Percentiles rank a stretch among this genome's conserved stretches.
Evolutionary conservation across 1,140 invertebrate species (phyloP).

Genomic region (Rhynchophorus ferrugineus): DNA sequence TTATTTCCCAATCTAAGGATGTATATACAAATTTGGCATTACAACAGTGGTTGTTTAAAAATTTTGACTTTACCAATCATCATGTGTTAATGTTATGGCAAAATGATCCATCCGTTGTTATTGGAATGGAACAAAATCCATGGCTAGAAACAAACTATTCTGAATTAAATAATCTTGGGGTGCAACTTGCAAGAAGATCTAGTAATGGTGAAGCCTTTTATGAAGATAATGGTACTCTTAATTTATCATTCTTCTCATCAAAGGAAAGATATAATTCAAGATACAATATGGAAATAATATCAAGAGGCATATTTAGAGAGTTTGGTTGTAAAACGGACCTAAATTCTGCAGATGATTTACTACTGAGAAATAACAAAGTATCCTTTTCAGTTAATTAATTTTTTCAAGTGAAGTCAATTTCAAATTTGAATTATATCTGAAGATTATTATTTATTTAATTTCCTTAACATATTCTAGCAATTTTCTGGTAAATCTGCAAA

Average conservation of each 20-base stretch:
- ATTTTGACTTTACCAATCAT: conserved; percentile 72
- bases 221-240: conserved; percentile 90
- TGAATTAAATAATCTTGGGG: conserved; percentile 47
- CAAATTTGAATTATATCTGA: background rate
- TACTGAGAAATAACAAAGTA: conserved; percentile 79
- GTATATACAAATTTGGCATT: conserved; percentile 87
- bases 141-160: conserved; percentile 81
- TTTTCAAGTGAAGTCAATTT: background rate
- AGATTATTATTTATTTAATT: conserved; percentile 1
- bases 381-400: conserved; percentile 27
- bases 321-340: conserved; percentile 66
- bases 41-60: conserved; percentile 90
- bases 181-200: conserved; percentile 75
- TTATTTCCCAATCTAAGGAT: conserved; percentile 84
- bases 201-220: conserved; percentile 97
- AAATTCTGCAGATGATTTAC: conserved; percentile 74
- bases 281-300: conserved; percentile 79
- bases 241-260: conserved; percentile 82
- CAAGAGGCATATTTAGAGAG: conserved; percentile 65
- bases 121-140: conserved; percentile 95
- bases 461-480: conserved; percentile 41
- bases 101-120: conserved; percentile 89
- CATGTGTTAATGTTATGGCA: conserved; percentile 83
- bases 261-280: conserved; percentile 70
- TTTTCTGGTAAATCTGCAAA: conserved; percentile 90